A percentile compares a stretch with the other conserved stretches of the same genome.
phyloP scores from a whole-genome alignment of 2,888 invertebrate species.

The Hydriomena furcata region DNA sequence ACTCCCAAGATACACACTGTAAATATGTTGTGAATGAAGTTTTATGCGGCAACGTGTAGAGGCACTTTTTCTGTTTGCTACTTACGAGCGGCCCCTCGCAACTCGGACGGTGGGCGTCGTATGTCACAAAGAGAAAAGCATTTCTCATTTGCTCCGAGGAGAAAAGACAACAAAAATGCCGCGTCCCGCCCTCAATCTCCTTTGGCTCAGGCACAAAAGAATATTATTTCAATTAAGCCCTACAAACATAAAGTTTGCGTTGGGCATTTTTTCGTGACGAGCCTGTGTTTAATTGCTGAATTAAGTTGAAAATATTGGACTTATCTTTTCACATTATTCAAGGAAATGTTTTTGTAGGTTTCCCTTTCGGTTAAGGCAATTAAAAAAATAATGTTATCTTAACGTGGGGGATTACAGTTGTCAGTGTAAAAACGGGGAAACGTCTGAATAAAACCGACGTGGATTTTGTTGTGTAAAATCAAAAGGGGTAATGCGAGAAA shows the following conservation, averaged over 20 bases:
- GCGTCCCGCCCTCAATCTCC: constrained; percentile 67
- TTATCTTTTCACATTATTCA: constrained; percentile 36
- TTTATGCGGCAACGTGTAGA: constrained; percentile 37
- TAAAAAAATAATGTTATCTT: constrained; percentile 22
- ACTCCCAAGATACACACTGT: constrained; percentile 24
- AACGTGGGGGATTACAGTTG: constrained; percentile 16
- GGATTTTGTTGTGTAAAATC: constrained; percentile 18
- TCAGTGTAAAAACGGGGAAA: constrained; percentile 9
- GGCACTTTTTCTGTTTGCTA: constrained; percentile 45
- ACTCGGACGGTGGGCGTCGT: constrained; percentile 60
- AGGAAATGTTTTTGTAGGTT: constrained; percentile 33
- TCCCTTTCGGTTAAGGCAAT: constrained; percentile 25
- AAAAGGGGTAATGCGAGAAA: constrained; percentile 15
- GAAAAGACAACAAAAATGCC: constrained; percentile 66
- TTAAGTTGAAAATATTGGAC: constrained; percentile 40
- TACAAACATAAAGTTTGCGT: constrained; percentile 50
- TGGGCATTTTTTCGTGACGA: constrained; percentile 46
- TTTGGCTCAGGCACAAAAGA: constrained; percentile 67
- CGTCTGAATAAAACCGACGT: constrained; percentile 6
- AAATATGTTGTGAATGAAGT: constrained; percentile 32
- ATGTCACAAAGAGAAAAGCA: constrained; percentile 74
- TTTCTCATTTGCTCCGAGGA: constrained; percentile 68
- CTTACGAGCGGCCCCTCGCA: constrained; percentile 53
- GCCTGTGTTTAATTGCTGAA: constrained; percentile 49
- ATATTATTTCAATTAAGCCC: constrained; percentile 75